A percentile compares a stretch with the other conserved stretches of the same genome.
Conservation (phyloP, 1,140 invertebrate genomes). For the Leptinotarsa defecta region DNA sequence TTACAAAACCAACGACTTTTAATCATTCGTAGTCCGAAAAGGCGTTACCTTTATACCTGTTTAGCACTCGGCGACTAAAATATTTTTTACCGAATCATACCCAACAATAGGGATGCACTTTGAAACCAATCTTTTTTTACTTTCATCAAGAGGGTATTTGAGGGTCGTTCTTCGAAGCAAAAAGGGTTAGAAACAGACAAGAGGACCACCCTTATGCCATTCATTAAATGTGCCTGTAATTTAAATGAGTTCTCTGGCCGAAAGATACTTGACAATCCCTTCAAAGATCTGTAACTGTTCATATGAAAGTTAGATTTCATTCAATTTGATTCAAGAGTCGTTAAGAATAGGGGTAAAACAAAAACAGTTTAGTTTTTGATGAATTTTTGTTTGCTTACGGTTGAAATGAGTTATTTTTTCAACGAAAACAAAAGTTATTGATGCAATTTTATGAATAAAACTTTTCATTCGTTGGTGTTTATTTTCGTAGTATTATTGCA, state of each 20-base stretch:
- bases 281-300: not conserved
- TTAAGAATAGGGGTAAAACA: not conserved
- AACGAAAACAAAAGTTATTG: no score
- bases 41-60: not conserved
- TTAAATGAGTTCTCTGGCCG: not conserved
- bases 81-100: not conserved
- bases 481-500: no score
- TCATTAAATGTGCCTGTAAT: not conserved
- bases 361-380: not conserved
- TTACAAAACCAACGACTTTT: no score
- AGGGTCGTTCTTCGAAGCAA: not conserved
- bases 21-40: not conserved
- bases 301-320: not conserved
- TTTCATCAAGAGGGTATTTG: not conserved
- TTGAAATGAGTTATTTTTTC: no score
- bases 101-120: not conserved
- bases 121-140: not conserved
- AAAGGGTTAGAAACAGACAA: not conserved
- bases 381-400: not conserved
- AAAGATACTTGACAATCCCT: conserved; percentile 1
- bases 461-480: no score
- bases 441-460: no score
- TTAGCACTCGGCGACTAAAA: not conserved
- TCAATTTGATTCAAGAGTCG: not conserved
- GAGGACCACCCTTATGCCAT: not conserved